These are phyloP conservation scores for Xyliphius kryptos DNA, from an alignment of 2,113 vertebrate genomes.

Conservation along the genomic window DNA sequence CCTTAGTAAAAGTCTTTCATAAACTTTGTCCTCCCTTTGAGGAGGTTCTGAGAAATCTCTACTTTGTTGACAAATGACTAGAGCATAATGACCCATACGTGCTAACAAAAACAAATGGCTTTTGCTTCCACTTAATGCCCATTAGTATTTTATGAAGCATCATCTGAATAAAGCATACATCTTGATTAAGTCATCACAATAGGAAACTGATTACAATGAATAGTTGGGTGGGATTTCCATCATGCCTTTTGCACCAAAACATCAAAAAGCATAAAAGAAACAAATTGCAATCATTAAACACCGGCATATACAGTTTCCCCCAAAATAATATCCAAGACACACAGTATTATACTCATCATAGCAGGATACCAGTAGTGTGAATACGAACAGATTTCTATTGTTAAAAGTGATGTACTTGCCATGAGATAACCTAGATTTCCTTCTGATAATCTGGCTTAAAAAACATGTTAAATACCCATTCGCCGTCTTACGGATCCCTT, in stretches of 20 bases:
- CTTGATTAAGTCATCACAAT: conserved; percentile 62
- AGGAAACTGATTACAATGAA: conserved; percentile 52
- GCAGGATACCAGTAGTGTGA: too few species aligned
- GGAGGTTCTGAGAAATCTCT: conserved; percentile 37
- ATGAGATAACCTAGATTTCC: conserved; percentile 60
- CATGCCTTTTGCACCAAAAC: background rate
- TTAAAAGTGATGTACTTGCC: conserved; percentile 43
- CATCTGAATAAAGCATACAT: conserved; percentile 64
- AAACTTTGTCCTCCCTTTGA: conserved; percentile 25
- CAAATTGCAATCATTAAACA: too few species aligned
- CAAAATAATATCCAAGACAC: background rate
- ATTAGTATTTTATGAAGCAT: conserved; percentile 65
- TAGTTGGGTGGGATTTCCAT: conserved; percentile 13
- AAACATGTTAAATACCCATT: conserved; percentile 49
- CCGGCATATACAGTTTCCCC: too few species aligned
- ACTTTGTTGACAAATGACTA: conserved; percentile 54
- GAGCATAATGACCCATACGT: conserved; percentile 58
- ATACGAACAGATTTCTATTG: conserved; percentile 6
- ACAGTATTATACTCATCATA: too few species aligned
- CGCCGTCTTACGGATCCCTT: conserved; percentile 33
- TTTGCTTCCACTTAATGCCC: conserved; percentile 63
- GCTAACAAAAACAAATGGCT: conserved; percentile 67
- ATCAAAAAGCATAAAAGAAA: too few species aligned
- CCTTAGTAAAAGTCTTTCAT: too few species aligned
- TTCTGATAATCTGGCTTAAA: conserved; percentile 54